Evolutionary conservation across 2,113 vertebrate species (phyloP).

Genomic region (Ivindomyrus marchei): DNA sequence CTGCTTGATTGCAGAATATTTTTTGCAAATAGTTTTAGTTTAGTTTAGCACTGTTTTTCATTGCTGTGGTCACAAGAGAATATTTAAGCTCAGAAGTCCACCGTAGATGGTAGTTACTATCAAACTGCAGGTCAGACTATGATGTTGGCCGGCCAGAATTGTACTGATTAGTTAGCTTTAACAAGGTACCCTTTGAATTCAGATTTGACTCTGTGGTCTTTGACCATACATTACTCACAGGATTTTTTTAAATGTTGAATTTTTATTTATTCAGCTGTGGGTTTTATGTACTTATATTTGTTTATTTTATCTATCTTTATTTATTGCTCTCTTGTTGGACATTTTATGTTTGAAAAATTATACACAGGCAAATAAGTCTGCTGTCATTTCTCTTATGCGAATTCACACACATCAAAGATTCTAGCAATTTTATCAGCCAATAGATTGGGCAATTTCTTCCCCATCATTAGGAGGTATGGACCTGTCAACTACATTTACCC

Average conservation of each 20-base stretch:
- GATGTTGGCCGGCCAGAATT: neutral
- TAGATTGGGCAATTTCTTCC: neutral
- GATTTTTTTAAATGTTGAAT: neutral
- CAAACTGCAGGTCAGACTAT: neutral
- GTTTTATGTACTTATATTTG: neutral
- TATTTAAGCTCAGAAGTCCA: neutral
- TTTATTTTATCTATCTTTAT: neutral
- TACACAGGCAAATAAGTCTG: neutral
- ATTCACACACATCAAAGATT: neutral
- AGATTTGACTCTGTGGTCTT: neutral
- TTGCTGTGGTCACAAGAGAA: neutral
- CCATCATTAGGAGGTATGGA: neutral
- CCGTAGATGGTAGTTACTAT: neutral
- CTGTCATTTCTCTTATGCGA: neutral
- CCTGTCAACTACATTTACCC: neutral
- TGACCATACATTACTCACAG: neutral
- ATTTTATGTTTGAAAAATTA: neutral
- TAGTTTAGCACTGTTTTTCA: conserved; percentile 9
- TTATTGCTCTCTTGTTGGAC: neutral
- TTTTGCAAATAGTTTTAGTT: neutral
- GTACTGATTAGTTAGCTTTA: neutral
- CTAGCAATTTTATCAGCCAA: neutral
- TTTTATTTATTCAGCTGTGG: neutral
- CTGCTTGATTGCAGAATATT: neutral
- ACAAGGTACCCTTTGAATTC: neutral